These are phyloP conservation scores for Clarias macrocephalus DNA, from an alignment of 2,113 vertebrate genomes.

Conservation along the genomic window DNA sequence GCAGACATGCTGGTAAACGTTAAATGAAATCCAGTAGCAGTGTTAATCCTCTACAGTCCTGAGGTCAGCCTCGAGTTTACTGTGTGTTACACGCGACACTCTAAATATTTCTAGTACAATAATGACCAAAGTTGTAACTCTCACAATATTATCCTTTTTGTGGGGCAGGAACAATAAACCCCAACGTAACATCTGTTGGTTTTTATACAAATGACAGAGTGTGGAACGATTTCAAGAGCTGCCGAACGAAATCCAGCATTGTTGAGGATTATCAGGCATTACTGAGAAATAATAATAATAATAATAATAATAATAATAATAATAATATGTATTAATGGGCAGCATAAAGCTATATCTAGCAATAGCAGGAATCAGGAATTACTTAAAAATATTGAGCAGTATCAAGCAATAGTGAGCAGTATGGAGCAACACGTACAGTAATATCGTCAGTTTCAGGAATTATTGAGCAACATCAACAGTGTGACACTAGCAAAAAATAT, in stretches of 20 bases:
- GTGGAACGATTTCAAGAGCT: background rate
- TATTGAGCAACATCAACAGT: background rate
- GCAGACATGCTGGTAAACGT: constrained; percentile 40
- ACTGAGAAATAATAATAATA: too few relatives aligned
- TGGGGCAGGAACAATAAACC: background rate
- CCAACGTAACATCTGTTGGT: background rate
- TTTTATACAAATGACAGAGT: background rate
- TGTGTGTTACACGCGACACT: background rate
- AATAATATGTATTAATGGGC: background rate
- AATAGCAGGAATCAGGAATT: too few relatives aligned
- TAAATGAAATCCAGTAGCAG: constrained; percentile 28
- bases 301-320: background rate
- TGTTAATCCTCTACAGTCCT: constrained; percentile 3
- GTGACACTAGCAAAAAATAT: background rate
- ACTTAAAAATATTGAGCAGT: background rate
- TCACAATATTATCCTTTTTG: background rate
- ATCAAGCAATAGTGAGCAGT: background rate
- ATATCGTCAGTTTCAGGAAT: background rate
- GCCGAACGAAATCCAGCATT: background rate
- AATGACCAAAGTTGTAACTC: background rate
- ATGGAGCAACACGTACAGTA: background rate
- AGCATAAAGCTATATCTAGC: background rate
- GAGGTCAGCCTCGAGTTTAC: background rate
- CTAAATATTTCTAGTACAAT: background rate
- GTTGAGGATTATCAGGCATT: too few relatives aligned